phyloP scores from a whole-genome alignment of 2,888 invertebrate genomes.

The Plebejus anna region DNA sequence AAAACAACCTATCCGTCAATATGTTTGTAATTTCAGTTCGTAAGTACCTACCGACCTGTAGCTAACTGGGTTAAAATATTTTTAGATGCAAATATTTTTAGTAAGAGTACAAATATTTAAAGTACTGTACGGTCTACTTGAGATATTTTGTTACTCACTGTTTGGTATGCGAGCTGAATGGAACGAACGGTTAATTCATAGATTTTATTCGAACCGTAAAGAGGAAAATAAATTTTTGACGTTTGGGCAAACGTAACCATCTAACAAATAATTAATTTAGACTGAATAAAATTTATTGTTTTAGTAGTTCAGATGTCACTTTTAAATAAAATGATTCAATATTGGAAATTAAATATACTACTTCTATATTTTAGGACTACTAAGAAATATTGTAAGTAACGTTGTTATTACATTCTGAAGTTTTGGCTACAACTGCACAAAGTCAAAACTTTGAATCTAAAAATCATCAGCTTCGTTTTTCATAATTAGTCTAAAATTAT shows the following conservation, averaged over 20 bases:
- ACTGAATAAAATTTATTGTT: constrained; percentile 6
- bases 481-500: neutral
- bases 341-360: neutral
- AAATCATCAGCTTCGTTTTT: neutral
- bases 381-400: neutral
- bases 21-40: constrained; percentile 2
- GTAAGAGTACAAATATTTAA: neutral
- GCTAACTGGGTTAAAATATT: constrained; percentile 10
- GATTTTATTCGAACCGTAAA: neutral
- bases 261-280: neutral
- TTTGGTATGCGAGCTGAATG: constrained; percentile 5
- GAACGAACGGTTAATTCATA: constrained; percentile 10
- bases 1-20: neutral
- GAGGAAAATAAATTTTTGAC: neutral
- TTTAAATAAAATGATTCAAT: neutral
- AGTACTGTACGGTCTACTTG: neutral
- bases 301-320: neutral
- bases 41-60: neutral
- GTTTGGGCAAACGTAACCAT: neutral
- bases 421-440: neutral
- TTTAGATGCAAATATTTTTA: constrained; percentile 11
- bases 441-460: neutral
- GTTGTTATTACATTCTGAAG: neutral
- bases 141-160: neutral
- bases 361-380: neutral